Percentiles rank a stretch among this genome's conserved stretches.
These are phyloP conservation scores for Ephydatia muelleri DNA, from an alignment of 37 sponge, comb jelly and placozoan species.

Conservation along the genomic window DNA sequence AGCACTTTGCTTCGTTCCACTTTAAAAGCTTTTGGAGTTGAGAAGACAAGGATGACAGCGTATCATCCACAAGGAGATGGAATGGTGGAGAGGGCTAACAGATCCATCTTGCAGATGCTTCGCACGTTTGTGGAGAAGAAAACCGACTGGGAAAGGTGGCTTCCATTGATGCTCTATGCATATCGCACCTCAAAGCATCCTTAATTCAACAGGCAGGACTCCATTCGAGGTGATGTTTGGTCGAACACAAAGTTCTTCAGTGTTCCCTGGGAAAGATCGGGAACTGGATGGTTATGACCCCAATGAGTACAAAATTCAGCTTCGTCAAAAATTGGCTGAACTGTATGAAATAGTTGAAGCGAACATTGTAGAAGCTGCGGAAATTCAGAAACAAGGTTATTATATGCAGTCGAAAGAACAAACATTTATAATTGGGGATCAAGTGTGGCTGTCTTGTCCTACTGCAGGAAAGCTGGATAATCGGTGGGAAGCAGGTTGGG, in stretches of 20 bases:
- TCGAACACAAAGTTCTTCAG: neutral
- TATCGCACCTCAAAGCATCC: constrained; percentile 43
- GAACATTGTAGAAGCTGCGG: constrained; percentile 9
- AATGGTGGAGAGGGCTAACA: constrained; percentile 54
- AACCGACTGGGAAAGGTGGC: constrained; percentile 49
- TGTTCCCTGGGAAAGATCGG: too few relatives aligned
- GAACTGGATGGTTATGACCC: constrained; percentile 11
- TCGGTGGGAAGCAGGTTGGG: constrained; percentile 70
- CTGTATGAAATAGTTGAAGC: constrained; percentile 21
- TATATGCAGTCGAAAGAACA: neutral
- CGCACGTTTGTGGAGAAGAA: constrained; percentile 19
- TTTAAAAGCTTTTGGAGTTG: constrained; percentile 31
- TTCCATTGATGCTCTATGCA: constrained; percentile 43
- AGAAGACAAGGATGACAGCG: too few relatives aligned
- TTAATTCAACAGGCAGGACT: constrained; percentile 29
- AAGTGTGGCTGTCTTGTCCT: constrained; percentile 35
- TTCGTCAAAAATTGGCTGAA: constrained; percentile 23
- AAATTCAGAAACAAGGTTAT: constrained; percentile 12
- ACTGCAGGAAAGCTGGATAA: constrained; percentile 56
- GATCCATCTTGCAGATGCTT: constrained; percentile 56
- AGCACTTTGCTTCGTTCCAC: constrained; percentile 38
- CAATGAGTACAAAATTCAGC: neutral
- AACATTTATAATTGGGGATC: neutral
- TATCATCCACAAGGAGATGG: constrained; percentile 66
- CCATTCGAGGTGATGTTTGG: constrained; percentile 71